A percentile compares a stretch with the other conserved stretches of the same genome.
These are phyloP conservation scores for Eugnorisma glareosa DNA, from an alignment of 2,888 invertebrate species.

Conservation along the genomic window DNA sequence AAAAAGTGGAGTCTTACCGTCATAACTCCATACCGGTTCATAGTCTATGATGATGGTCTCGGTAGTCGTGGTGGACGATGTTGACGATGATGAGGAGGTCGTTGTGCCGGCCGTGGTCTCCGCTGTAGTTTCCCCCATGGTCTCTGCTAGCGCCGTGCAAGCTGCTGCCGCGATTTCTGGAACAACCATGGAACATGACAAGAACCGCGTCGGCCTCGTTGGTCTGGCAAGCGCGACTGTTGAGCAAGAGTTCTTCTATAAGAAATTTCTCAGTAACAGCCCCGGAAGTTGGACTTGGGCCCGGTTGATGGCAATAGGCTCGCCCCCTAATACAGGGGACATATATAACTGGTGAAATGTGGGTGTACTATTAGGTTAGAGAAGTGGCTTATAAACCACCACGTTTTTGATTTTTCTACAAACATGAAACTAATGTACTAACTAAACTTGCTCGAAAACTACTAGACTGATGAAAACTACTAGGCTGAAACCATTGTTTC, in stretches of 20 bases:
- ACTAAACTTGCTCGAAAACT: too few relatives aligned
- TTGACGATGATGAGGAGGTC: neutral
- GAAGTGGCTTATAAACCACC: too few relatives aligned
- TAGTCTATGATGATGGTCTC: conserved; percentile 30
- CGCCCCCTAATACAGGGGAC: too few relatives aligned
- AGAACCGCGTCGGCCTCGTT: neutral
- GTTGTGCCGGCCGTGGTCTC: neutral
- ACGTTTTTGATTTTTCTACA: too few relatives aligned
- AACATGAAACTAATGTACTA: too few relatives aligned
- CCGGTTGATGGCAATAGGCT: too few relatives aligned
- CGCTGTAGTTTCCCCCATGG: neutral
- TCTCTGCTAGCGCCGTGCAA: neutral
- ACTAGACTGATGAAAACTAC: too few relatives aligned
- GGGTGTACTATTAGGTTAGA: neutral
- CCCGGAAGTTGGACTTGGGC: too few relatives aligned
- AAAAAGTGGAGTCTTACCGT: conserved; percentile 56
- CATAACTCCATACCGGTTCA: conserved; percentile 68
- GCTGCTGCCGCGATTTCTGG: conserved; percentile 20
- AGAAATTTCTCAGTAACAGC: neutral
- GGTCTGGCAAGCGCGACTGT: neutral
- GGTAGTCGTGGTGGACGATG: neutral
- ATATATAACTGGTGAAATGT: neutral
- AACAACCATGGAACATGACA: neutral
- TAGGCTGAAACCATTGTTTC: too few relatives aligned
- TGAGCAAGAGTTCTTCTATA: neutral